Percentiles rank a stretch among this genome's conserved stretches.
These are phyloP conservation scores for Steinernema feltiae DNA, from an alignment of 1,140 invertebrate species.

Conservation along the genomic window DNA sequence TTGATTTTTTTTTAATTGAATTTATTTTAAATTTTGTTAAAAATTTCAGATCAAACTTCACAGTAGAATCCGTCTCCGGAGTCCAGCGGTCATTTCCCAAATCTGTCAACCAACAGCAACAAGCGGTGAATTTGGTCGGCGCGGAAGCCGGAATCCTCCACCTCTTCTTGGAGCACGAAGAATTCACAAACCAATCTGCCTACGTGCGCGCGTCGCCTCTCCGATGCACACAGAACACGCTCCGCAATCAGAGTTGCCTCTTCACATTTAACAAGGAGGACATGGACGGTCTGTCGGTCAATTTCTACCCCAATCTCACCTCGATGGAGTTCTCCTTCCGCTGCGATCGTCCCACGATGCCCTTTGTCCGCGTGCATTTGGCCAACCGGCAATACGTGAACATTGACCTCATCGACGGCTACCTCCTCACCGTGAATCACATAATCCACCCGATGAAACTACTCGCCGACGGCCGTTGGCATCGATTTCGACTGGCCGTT, in stretches of 20 bases:
- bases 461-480: not conserved
- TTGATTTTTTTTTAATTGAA: too few species aligned
- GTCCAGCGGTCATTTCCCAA: not conserved
- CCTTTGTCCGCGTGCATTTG: not conserved
- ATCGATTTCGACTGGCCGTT: not conserved
- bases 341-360: not conserved
- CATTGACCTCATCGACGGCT: not conserved
- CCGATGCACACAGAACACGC: not conserved
- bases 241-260: not conserved
- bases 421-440: not conserved
- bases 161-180: not conserved
- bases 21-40: not conserved
- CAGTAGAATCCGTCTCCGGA: not conserved
- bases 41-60: not conserved
- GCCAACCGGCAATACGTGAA: not conserved
- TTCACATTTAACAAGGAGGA: slow-evolving; percentile 9
- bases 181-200: not conserved
- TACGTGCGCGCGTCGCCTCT: not conserved
- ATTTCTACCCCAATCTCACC: not conserved
- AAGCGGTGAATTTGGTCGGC: not conserved
- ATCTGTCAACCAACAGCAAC: not conserved
- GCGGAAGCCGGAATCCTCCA: not conserved
- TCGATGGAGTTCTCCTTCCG: not conserved
- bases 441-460: not conserved
- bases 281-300: not conserved